phyloP scores from a whole-genome alignment of 2,113 vertebrate genomes.

The Tenrec ecaudatus region DNA sequence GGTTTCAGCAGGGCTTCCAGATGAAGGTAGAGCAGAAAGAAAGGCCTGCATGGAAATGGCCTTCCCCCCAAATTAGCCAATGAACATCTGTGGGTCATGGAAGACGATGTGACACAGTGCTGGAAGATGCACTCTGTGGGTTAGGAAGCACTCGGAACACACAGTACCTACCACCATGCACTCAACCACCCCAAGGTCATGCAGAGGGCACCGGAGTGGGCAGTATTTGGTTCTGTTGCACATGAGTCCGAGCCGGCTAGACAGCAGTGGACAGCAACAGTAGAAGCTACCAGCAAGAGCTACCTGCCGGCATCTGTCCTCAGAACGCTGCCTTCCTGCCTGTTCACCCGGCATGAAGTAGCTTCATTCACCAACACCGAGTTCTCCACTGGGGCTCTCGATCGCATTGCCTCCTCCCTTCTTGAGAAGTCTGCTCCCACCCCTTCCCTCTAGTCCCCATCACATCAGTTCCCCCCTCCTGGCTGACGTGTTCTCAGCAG shows the following conservation, averaged over 20 bases:
- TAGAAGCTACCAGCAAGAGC: not conserved
- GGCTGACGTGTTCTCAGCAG: not conserved
- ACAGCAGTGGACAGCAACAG: not conserved
- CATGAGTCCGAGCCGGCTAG: not conserved
- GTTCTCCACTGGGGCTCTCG: not conserved
- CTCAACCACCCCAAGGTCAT: too few species aligned
- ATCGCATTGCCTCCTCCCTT: not conserved
- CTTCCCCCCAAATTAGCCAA: not conserved
- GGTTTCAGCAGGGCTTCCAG: not conserved
- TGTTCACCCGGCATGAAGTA: not conserved
- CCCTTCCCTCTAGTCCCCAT: not conserved
- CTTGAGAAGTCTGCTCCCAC: not conserved
- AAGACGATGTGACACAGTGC: not conserved
- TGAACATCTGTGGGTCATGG: not conserved
- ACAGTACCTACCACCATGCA: not conserved
- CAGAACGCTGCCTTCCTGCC: not conserved
- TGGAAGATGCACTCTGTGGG: not conserved
- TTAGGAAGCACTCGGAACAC: not conserved
- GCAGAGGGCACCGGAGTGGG: not conserved
- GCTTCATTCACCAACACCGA: not conserved
- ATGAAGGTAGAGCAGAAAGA: not conserved
- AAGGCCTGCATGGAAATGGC: not conserved
- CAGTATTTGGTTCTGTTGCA: not conserved
- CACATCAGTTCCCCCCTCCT: not conserved
- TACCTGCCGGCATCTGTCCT: not conserved